These are phyloP conservation scores for Drosophila mimica DNA, from an alignment of 2,888 invertebrate genomes.

Conservation along the genomic window DNA sequence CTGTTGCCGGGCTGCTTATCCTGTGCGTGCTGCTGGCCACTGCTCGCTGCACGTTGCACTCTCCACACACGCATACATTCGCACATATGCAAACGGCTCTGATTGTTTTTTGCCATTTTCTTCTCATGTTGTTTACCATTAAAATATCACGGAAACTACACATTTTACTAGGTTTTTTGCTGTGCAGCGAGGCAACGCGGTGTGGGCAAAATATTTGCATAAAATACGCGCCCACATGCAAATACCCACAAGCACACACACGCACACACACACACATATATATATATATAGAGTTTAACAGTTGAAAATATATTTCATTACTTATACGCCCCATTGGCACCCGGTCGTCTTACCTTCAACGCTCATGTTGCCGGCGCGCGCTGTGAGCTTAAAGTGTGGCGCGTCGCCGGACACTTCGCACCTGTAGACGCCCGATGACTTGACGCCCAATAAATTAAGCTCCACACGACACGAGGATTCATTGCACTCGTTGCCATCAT, in stretches of 20 bases:
- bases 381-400: slow-evolving; percentile 86
- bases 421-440: slow-evolving; percentile 86
- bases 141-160: slow-evolving; percentile 81
- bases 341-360: slow-evolving; percentile 86
- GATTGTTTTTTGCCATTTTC: slow-evolving; percentile 62
- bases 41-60: slow-evolving; percentile 18
- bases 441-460: slow-evolving; percentile 79
- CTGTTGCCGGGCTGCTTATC: slow-evolving; percentile 56
- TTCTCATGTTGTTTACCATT: slow-evolving; percentile 75
- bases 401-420: slow-evolving; percentile 88
- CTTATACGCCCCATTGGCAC: slow-evolving; percentile 45
- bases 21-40: slow-evolving; percentile 62
- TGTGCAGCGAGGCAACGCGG: slow-evolving; percentile 46
- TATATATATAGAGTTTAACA: slow-evolving; percentile 60
- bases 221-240: slow-evolving; percentile 29
- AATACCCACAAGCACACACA: slow-evolving; percentile 2
- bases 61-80: slow-evolving; percentile 7
- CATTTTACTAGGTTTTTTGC: slow-evolving; percentile 81
- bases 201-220: slow-evolving; percentile 65
- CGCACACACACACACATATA: slow-evolving; percentile 4
- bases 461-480: slow-evolving; percentile 82
- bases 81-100: slow-evolving; percentile 20
- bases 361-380: slow-evolving; percentile 86
- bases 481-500: slow-evolving; percentile 81
- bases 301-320: slow-evolving; percentile 72